Evolutionary conservation across 2,113 vertebrate genomes (phyloP), one percentile per base, ranked within the genome.

Genomic region (Mobula birostris): DNA sequence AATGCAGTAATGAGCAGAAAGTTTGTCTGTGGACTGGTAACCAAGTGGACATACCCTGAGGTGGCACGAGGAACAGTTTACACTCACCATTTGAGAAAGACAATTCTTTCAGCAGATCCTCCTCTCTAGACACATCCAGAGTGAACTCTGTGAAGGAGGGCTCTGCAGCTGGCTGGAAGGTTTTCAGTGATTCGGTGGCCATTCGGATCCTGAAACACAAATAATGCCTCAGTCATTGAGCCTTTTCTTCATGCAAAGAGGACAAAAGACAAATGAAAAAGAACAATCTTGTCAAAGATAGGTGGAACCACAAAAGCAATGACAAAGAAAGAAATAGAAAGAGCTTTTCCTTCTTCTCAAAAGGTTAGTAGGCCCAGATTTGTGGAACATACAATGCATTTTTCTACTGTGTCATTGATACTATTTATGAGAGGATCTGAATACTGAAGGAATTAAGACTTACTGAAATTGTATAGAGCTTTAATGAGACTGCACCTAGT

Each of bases 151-250:
- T 98, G 96, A 99, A 99, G 94, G 97, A 97, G 40, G 98, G 96
- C 95, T 97, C 97, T 32, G 98, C 98, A 29, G 98, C 97, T 6
- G 99, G 98, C 83, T 97, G 97, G 95, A 99, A 99, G 70, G 96
- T 98, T 96, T 96, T 98, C 95, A 99, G 96, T 66, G 98, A 98
- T 92, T 99, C 99, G 0, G 98, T 98, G 90, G 99, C 99, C 96
- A 97, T 99, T 94, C 99, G 98, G 95, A 99, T 98, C 97, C 99
- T 99, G 95, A 32, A 95, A 95, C 94, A 90, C 40, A 72, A n/a
- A 94, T 29, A 94, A 70, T 32, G 15, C 70, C 21, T 7, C 14
- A 70, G n/a, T 70, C 15, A 9, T 70, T 14, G 32, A 91, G 87
- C 19, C n/a, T 36, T 70, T 68, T 36, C 63, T 91, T 91, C 63